Conservation (phyloP, 2,888 invertebrate species). For the Acanthacorydalis orientalis region DNA sequence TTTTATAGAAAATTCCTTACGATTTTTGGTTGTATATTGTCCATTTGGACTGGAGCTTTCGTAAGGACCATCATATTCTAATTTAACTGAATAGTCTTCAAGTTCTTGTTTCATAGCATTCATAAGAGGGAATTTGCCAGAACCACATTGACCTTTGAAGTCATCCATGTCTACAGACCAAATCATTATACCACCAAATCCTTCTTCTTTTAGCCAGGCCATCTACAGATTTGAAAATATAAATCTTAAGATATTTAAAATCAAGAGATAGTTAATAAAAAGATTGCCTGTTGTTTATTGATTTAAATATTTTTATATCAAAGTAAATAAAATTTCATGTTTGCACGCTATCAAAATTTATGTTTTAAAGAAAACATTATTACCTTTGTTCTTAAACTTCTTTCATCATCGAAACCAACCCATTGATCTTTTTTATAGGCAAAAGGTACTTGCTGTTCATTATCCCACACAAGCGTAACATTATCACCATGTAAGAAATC, state of each 20-base stretch:
- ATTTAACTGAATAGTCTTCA: constrained; percentile 59
- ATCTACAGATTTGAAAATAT: constrained; percentile 36
- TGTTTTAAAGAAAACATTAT: constrained; percentile 7
- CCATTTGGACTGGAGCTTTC: constrained; percentile 54
- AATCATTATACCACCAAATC: constrained; percentile 90
- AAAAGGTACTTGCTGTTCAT: constrained; percentile 90
- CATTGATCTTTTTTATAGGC: constrained; percentile 82
- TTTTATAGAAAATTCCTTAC: constrained; percentile 43
- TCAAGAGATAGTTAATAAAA: background rate
- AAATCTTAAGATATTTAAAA: background rate
- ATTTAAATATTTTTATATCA: background rate
- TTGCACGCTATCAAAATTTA: background rate
- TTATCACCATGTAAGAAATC: constrained; percentile 79
- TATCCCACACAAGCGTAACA: constrained; percentile 88
- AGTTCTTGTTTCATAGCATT: constrained; percentile 76
- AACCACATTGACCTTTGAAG: constrained; percentile 78
- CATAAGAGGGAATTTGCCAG: constrained; percentile 78
- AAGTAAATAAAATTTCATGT: background rate
- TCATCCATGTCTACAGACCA: constrained; percentile 97
- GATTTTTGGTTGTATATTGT: constrained; percentile 76
- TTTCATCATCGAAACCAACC: constrained; percentile 90
- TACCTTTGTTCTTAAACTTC: constrained; percentile 82
- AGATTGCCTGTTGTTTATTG: constrained; percentile 1
- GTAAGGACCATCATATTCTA: constrained; percentile 77
- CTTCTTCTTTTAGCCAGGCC: constrained; percentile 86